phyloP scores from a whole-genome alignment of 2,113 vertebrate species.

The Tylochromis polylepis region DNA sequence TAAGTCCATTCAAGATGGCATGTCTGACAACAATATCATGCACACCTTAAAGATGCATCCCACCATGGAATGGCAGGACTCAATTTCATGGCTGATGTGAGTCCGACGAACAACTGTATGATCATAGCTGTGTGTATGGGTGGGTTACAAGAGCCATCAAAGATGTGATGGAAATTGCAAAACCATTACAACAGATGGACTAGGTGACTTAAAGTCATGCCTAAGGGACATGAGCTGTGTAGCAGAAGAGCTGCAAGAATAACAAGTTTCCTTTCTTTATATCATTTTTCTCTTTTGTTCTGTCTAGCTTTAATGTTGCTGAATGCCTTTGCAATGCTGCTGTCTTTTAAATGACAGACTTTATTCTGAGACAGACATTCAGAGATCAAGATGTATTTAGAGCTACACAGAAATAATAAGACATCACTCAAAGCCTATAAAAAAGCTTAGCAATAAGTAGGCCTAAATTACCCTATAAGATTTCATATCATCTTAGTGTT shows the following conservation, averaged over 20 bases:
- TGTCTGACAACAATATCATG: background rate
- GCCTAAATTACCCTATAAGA: background rate
- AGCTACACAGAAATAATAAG: background rate
- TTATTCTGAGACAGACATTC: background rate
- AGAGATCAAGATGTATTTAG: background rate
- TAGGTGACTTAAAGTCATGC: background rate
- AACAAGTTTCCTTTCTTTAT: background rate
- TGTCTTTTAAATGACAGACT: background rate
- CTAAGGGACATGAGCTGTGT: background rate
- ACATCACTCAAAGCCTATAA: background rate
- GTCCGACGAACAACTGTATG: background rate
- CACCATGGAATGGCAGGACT: background rate
- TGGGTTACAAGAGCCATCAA: background rate
- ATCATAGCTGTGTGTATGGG: background rate
- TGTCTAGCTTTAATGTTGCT: background rate
- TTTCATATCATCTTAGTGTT: background rate
- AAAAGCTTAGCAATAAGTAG: background rate
- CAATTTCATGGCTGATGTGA: conserved; percentile 33
- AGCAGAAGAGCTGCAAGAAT: background rate
- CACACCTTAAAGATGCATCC: background rate
- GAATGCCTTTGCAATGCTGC: background rate
- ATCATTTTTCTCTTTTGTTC: background rate
- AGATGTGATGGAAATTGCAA: background rate
- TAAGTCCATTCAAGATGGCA: background rate
- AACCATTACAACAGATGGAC: background rate